These are phyloP conservation scores for Pocillopora meandrina DNA, from an alignment of 92 coral and sea anemone species.

Conservation along the genomic window DNA sequence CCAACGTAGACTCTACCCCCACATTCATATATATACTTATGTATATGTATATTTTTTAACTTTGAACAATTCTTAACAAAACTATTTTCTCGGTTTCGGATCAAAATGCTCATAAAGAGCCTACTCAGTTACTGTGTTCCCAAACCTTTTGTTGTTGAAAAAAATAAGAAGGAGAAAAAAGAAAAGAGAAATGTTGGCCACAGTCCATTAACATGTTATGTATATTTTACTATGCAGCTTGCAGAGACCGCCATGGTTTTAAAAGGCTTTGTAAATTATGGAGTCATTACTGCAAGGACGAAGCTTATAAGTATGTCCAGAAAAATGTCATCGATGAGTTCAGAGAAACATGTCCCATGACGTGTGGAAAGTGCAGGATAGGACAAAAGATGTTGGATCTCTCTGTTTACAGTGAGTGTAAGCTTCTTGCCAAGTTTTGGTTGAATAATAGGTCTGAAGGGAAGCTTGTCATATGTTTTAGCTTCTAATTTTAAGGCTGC, in stretches of 20 bases:
- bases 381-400: slow-evolving; percentile 22
- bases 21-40: too few relatives aligned
- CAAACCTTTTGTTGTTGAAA: too few relatives aligned
- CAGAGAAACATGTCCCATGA: slow-evolving; percentile 19
- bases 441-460: neutral
- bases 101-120: too few relatives aligned
- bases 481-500: too few relatives aligned
- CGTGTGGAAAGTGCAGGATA: slow-evolving; percentile 7
- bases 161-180: too few relatives aligned
- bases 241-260: slow-evolving; percentile 14
- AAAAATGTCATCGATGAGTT: slow-evolving; percentile 20
- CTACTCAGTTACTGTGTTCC: too few relatives aligned
- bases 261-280: slow-evolving; percentile 20
- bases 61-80: too few relatives aligned
- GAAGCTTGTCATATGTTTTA: neutral
- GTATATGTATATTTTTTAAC: too few relatives aligned
- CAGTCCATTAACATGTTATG: too few relatives aligned
- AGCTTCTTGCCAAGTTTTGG: neutral
- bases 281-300: slow-evolving; percentile 16
- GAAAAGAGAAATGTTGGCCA: too few relatives aligned
- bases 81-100: too few relatives aligned
- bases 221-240: slow-evolving; percentile 10
- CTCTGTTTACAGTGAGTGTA: slow-evolving; percentile 6
- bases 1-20: too few relatives aligned
- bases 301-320: slow-evolving; percentile 11